Percentiles rank a stretch among this genome's conserved stretches.
Conservation (phyloP, 1,140 invertebrate species). For the Drosophila murphyi region DNA sequence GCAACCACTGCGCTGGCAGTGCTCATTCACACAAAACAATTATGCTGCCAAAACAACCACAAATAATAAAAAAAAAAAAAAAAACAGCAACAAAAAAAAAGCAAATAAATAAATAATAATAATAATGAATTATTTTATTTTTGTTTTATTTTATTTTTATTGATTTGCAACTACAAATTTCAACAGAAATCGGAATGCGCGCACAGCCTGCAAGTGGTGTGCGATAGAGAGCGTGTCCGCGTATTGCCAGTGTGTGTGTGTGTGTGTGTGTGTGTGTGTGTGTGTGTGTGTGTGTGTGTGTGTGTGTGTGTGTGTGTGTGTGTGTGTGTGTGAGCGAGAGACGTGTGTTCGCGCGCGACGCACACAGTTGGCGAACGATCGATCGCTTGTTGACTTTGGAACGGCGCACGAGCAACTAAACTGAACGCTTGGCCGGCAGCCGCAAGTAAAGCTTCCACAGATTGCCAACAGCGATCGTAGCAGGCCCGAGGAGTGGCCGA, state of each 20-base stretch:
- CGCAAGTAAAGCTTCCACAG: conserved; percentile 65
- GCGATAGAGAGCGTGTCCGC: neutral
- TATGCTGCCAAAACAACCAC: conserved; percentile 21
- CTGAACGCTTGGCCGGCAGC: conserved; percentile 31
- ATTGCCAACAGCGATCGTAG: conserved; percentile 1
- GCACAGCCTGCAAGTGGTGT: neutral
- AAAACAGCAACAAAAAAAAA: neutral
- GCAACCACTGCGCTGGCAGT: conserved; percentile 2
- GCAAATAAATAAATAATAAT: conserved; percentile 2
- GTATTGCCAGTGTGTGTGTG: neutral
- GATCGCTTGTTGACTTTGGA: conserved; percentile 75
- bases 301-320: neutral
- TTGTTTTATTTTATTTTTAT: neutral
- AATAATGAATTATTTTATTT: conserved; percentile 3
- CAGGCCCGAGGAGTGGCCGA: conserved; percentile 21
- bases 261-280: neutral
- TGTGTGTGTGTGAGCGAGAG: neutral
- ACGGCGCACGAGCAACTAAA: conserved; percentile 75
- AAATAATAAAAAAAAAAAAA: conserved; percentile 23
- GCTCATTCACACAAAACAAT: conserved; percentile 26
- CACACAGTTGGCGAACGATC: conserved; percentile 29
- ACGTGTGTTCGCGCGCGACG: conserved; percentile 24
- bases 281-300: neutral
- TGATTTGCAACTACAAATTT: conserved; percentile 7
- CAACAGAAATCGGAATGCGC: conserved; percentile 21